phyloP scores from a whole-genome alignment of 2,113 vertebrate species.

The Emydura subglobosa region DNA sequence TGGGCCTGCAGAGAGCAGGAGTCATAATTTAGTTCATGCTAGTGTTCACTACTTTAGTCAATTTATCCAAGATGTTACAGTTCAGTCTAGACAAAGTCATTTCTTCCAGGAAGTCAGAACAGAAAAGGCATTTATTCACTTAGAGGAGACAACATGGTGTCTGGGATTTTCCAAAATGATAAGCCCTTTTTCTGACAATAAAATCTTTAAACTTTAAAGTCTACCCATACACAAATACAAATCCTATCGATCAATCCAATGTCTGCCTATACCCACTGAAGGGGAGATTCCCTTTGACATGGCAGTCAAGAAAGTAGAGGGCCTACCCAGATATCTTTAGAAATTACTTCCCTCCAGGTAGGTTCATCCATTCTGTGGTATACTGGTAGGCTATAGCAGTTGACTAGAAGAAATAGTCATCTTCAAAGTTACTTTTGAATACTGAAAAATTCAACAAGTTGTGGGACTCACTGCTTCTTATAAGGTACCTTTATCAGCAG shows the following conservation, averaged over 20 bases:
- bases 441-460: conserved; percentile 44
- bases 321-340: conserved; percentile 19
- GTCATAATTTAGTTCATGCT: background rate
- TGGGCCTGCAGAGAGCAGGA: conserved; percentile 58
- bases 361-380: conserved; percentile 28
- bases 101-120: conserved; percentile 72
- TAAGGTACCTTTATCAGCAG: conserved; percentile 28
- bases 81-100: conserved; percentile 56
- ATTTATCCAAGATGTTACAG: conserved; percentile 62
- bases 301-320: conserved; percentile 27
- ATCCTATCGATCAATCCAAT: conserved; percentile 23
- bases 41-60: conserved; percentile 24
- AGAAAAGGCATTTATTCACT: conserved; percentile 76
- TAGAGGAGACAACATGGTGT: conserved; percentile 69
- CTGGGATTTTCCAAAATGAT: conserved; percentile 59
- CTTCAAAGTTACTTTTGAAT: background rate
- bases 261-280: conserved; percentile 1
- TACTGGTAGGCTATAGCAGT: background rate
- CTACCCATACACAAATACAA: conserved; percentile 42
- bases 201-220: conserved; percentile 16
- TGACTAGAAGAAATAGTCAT: background rate
- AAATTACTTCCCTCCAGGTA: background rate
- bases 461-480: conserved; percentile 13
- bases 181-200: conserved; percentile 73
- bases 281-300: background rate